Evolutionary conservation across 2,888 invertebrate genomes (phyloP), one percentile per base, ranked within the genome.

Genomic region (Phytoseiulus persimilis): DNA sequence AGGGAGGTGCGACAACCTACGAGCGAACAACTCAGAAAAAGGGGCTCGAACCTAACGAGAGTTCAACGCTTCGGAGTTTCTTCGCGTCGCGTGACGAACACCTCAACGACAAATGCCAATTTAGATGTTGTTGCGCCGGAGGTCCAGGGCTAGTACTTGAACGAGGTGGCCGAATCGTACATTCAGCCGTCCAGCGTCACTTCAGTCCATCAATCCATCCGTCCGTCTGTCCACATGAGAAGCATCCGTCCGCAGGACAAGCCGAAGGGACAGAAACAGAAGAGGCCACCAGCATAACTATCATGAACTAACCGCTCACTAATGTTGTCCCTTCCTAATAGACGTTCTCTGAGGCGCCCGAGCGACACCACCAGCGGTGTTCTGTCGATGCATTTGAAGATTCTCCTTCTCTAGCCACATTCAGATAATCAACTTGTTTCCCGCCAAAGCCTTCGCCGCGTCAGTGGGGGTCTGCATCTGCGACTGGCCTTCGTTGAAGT

Each of bases 1-100:
- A 65, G 65, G 65, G 65, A 65, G 65, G 65, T 65, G 65, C 65
- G 65, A 65, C 65, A 65, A 65, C 9, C 23, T 14, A 65, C 65
- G 65, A 28, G 18, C 65, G 65, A 65, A 65, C 65, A 28, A 65
- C 65, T 23, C 14, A 28, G 28, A 28, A 65, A 28, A 28, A 18
- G 65, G 65, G 65, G 65, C 65, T 65, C 65, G 65, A 65, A 65
- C 65, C 65, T 65, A 65, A 65, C 65, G 65, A 65, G 65, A 65
- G 65, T 65, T 65, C 65, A 65, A 28, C 65, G 65, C 18, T 65
- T 65, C 65, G 65, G 65, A 65, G 65, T 65, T 6, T 65, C 65
- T 65, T 65, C 65, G 65, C 65, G 65, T 65, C 65, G 65, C 65
- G 65, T 65, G 65, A 65, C 65, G 65, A 65, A 65, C 65, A 65